Base-by-base conservation (phyloP, 2,113 vertebrate species). In the Podarcis muralis region DNA sequence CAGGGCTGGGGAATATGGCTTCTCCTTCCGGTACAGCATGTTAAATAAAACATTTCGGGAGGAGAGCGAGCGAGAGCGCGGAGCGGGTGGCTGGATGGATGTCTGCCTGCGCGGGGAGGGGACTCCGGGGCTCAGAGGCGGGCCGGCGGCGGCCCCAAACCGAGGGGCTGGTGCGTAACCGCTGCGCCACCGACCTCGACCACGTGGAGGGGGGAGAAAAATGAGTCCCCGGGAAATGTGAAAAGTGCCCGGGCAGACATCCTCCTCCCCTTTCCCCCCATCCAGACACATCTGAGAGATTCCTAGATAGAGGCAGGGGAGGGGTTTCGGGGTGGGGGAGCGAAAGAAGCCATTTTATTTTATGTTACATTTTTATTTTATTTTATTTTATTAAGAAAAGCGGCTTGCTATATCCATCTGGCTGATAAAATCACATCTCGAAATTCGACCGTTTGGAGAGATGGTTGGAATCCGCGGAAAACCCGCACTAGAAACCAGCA, bases 21-120 rank as follows among this genome's bases (percentile, higher is more conserved):
- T 95, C 95, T 94, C 95, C 95, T 97, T 97, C 96, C 97, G 97
- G 91, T 88, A 89, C 90, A 91, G 97, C 97, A 96, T 90, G 93
- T 93, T 92, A 90, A 92, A 90, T 93, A 86, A 92, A 92, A 79
- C 37, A 88, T 93, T 84, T 81, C 81, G 88, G 83, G 88, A 53
- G 83, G 88, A 74, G 92, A 83, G 66, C 5, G 25, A 65, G 69
- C 25, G 86, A 5, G 43, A 32, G 43, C 30, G 75, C 16, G 30
- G 13, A 37, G 53, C 68, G 53, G 23, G n/a, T 12, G 86, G 32
- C 16, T 6, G 75, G 85, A 3, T 16, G 84, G 6, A 0, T 76
- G 74, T 1, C 3, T 3, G 74, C 35, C 48, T 37, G 66, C 5
- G 66, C 30, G 66, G 68, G 78, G 78, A 85, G 84, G 48, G n/a